Percentiles rank a stretch among this genome's conserved stretches.
These are phyloP conservation scores for Abramis brama DNA, from an alignment of 2,113 vertebrate genomes.

Conservation along the genomic window DNA sequence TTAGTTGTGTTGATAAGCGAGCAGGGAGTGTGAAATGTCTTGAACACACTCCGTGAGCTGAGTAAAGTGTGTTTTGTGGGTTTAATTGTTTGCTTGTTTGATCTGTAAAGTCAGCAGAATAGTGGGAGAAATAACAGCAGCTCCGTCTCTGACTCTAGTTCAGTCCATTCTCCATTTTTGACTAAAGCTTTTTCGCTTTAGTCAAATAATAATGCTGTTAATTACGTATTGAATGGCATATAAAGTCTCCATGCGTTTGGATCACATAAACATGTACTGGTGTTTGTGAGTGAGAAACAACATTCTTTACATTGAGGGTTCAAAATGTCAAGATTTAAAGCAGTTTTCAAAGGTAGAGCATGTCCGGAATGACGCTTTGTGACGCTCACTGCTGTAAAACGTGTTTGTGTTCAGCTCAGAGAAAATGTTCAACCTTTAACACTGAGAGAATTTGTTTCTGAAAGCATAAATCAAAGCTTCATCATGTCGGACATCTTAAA, in stretches of 20 bases:
- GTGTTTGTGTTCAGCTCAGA: neutral
- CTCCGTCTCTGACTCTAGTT: neutral
- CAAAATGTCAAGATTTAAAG: neutral
- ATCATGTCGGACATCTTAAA: neutral
- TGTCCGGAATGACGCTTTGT: slow-evolving; percentile 40
- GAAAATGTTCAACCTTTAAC: slow-evolving; percentile 3
- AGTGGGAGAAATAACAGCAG: neutral
- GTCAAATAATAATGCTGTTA: no score
- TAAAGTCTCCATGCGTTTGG: no score
- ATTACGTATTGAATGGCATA: no score
- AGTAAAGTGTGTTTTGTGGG: slow-evolving; percentile 9
- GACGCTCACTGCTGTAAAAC: neutral
- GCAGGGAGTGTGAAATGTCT: neutral
- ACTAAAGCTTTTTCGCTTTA: neutral
- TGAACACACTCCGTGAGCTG: slow-evolving; percentile 3
- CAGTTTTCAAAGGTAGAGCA: neutral
- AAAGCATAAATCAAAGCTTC: no score
- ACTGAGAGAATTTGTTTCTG: slow-evolving; percentile 15
- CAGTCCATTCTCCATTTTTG: neutral
- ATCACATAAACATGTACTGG: no score
- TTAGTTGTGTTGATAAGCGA: neutral
- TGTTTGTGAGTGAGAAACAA: neutral
- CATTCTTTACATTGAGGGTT: neutral
- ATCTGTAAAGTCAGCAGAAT: neutral
- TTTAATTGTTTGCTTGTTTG: slow-evolving; percentile 4